Base-by-base conservation (phyloP, 37 sponge, comb jelly and placozoan species). In the Ianthella basta region DNA sequence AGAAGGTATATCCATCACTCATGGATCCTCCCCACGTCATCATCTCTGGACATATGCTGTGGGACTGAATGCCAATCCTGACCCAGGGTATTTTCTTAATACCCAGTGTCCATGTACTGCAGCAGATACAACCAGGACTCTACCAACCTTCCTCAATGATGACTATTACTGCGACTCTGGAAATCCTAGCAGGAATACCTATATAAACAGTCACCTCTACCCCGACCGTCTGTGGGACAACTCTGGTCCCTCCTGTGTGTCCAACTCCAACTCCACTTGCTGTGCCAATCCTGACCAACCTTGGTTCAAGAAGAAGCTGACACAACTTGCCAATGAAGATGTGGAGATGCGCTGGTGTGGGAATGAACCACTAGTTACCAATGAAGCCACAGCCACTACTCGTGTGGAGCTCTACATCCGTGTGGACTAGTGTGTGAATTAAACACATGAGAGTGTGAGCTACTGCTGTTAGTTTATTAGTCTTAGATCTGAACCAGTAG, bases 281-380 rank as follows among this genome's bases (percentile, higher is more conserved):
- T 75, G 78, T 50, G 21, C 5, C 78, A 75, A 75, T 75, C 78
- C 78, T 20, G 53, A 75, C 53, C 78, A 75, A 15, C 78, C 78
- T 75, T 75, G 78, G 78, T 75, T 75, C 54, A 75, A 75, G 78
- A 50, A 53, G 78, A 40, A 75, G 37, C 54, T 75, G 78, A 44
- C 38, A 75, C 21, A 75, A 50, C 6, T 53, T 16, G 37, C 21
- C 53, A 75, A 44, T 50, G 54, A 75, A 40, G 54, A 75, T 24
- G 25, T 75, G 54, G 78, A 75, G 78, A 25, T 75, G 21, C 33
- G 78, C 23, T 75, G 78, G 78, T 75, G 78, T 41, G 53, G 1
- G 1, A 24, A 41, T 36, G 54, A 75, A 13, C 24, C 50, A 44
- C 50, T 1, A 21, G 6, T 19, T 41, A 21, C 21, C 1, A 10